Base-by-base conservation (phyloP, 2,113 vertebrate genomes). In the Nyctereutes procyonoides region DNA sequence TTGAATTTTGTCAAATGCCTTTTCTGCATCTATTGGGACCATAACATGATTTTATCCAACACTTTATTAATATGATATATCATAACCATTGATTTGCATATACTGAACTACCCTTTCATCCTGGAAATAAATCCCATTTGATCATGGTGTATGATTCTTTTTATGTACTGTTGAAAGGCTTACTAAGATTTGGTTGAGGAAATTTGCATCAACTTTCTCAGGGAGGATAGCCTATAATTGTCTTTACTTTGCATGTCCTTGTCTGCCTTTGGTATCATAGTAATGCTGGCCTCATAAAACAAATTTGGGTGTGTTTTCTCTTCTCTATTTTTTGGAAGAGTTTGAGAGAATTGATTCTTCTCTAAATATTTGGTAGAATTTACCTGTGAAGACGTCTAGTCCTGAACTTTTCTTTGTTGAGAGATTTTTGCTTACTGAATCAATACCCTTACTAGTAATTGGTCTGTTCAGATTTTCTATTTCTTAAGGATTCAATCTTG, bases 311-410 rank as follows among this genome's bases (percentile, higher is more conserved):
- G 48, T 90, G 8, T 48, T 90, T 8, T 16, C 22, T 76, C 19
- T 7, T 63, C 30, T 88, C 48, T 69, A 43, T 48, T 74, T 73
- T 95, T 84, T 83, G 58, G 26, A 83, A 95, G 58, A 83, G 20
- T 90, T 56, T 90, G 79, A 77, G 32, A 95, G 17, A 26, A 69
- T 71, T 60, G 32, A 63, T 89, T 83, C 7, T 76, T 62, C 38
- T 83, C 65, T 83, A 74, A 83, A 74, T 83, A 43, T 94, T 89
- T n/a, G 56, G 48, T 90, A 74, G 48, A 74, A 28, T 24, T 88
- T 17, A 81, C 24, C 17, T 35, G 30, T 53, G 76, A 88, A 83
- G 79, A 14, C 16, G 26, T 56, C 48, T 90, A 24, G 62, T 74
- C 20, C 43, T 93, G 53, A 35, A n/a, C 10, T 58, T 79, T 35